Percentiles rank a stretch among this genome's conserved stretches.
Evolutionary conservation across 2,113 vertebrate genomes (phyloP).

Genomic region (Dasypus novemcinctus): DNA sequence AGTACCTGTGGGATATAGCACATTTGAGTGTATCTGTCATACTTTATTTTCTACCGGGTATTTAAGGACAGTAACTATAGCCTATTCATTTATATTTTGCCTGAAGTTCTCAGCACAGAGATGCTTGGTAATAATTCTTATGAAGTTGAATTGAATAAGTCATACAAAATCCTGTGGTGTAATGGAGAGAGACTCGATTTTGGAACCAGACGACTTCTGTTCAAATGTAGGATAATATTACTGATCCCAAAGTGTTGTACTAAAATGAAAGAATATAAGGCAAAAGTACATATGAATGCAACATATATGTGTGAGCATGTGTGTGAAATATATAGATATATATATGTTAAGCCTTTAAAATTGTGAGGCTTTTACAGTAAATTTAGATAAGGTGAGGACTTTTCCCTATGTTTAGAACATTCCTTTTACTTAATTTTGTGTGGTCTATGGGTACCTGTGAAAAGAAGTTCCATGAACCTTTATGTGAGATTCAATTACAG

Average conservation of each 20-base stretch:
- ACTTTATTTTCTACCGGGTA: neutral
- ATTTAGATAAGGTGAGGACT: neutral
- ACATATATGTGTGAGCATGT: neutral
- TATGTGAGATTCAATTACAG: neutral
- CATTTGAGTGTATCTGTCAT: neutral
- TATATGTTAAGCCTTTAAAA: neutral
- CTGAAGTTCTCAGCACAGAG: neutral
- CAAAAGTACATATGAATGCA: neutral
- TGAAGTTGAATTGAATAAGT: neutral
- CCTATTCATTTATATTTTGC: neutral
- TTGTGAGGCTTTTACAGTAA: neutral
- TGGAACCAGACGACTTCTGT: neutral
- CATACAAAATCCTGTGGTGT: neutral
- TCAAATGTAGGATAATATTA: neutral
- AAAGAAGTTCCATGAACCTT: neutral
- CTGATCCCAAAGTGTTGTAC: neutral
- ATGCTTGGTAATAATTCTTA: slow-evolving; percentile 20
- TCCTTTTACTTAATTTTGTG: neutral
- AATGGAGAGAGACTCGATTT: neutral
- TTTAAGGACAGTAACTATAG: neutral
- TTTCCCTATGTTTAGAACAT: neutral
- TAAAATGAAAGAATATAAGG: neutral
- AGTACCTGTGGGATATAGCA: neutral
- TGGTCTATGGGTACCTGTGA: neutral
- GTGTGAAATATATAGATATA: neutral